These are phyloP conservation scores for Ginglymostoma cirratum DNA, from an alignment of 2,113 vertebrate species.

Conservation along the genomic window DNA sequence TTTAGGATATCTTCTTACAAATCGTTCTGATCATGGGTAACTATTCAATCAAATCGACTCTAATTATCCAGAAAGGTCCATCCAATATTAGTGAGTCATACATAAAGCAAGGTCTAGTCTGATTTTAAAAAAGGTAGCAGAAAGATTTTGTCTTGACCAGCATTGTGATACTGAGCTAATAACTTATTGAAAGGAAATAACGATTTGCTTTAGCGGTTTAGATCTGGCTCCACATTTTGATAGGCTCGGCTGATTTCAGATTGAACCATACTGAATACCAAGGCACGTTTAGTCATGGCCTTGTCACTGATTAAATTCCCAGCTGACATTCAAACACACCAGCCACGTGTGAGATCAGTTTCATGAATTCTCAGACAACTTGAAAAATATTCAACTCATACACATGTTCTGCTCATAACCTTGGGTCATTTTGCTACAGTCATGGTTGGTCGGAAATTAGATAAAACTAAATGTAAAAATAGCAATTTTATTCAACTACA, in stretches of 20 bases:
- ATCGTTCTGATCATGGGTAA: background rate
- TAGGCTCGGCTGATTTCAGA: background rate
- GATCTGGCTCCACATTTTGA: background rate
- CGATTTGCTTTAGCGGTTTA: conserved; percentile 9
- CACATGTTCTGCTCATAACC: background rate
- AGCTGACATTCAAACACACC: conserved; percentile 15
- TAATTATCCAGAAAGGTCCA: background rate
- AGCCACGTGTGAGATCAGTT: background rate
- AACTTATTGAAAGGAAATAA: background rate
- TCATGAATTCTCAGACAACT: background rate
- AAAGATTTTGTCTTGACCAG: background rate
- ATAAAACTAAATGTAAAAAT: background rate
- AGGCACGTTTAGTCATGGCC: background rate
- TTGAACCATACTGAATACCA: background rate
- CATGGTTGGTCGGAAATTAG: background rate
- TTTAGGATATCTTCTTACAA: background rate
- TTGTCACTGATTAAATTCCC: conserved; percentile 18
- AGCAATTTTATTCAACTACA: background rate
- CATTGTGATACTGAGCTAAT: background rate
- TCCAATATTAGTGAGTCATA: background rate
- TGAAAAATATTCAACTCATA: background rate
- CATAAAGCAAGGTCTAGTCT: background rate
- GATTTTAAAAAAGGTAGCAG: background rate
- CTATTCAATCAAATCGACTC: background rate
- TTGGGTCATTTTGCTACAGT: background rate